phyloP scores from a whole-genome alignment of 2,888 invertebrate species.

The Tipula helvola region DNA sequence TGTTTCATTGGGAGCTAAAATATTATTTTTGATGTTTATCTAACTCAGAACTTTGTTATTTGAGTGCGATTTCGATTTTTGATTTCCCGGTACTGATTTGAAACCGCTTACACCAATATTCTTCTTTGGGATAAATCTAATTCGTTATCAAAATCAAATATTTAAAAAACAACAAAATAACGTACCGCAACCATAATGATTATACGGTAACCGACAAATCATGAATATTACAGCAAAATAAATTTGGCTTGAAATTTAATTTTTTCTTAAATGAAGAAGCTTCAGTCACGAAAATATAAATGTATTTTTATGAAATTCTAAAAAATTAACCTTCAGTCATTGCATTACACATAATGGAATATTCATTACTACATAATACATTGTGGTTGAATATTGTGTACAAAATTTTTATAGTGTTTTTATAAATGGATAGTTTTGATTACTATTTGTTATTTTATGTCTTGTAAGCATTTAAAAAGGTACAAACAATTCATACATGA shows the following conservation, averaged over 20 bases:
- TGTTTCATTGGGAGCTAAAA: too few relatives aligned
- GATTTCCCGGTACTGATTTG: too few relatives aligned
- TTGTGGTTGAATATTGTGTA: neutral
- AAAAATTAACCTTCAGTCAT: neutral
- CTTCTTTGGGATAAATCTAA: too few relatives aligned
- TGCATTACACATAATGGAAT: neutral
- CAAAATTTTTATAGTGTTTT: neutral
- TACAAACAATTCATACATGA: neutral
- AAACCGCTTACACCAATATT: too few relatives aligned
- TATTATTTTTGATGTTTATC: too few relatives aligned
- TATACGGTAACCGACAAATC: too few relatives aligned
- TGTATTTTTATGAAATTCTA: neutral
- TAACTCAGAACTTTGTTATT: too few relatives aligned
- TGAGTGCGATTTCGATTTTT: too few relatives aligned
- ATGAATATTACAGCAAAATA: too few relatives aligned
- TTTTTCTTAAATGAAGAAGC: neutral
- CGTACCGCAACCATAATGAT: too few relatives aligned
- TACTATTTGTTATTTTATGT: neutral
- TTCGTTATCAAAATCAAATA: too few relatives aligned
- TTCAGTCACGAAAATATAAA: neutral
- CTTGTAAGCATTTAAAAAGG: neutral
- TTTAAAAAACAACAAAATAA: too few relatives aligned
- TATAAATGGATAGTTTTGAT: neutral
- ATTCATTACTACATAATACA: neutral
- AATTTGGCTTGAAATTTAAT: neutral